A percentile compares a stretch with the other conserved stretches of the same genome.
These are phyloP conservation scores for Eumeta japonica DNA, from an alignment of 1,140 invertebrate species.

Conservation along the genomic window DNA sequence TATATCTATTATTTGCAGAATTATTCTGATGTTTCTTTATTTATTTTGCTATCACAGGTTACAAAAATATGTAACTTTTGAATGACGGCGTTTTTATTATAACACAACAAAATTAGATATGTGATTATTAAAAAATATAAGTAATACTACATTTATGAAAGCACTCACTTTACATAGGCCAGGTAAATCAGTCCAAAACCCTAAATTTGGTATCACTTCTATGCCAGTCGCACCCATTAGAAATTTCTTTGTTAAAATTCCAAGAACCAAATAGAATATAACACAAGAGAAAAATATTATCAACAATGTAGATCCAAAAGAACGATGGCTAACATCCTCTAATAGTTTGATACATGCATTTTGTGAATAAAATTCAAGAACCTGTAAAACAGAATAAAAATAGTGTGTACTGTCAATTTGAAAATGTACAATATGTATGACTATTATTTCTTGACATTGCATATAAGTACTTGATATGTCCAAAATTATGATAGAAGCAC, in stretches of 20 bases:
- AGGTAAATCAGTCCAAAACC: constrained; percentile 59
- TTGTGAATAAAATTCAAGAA: constrained; percentile 42
- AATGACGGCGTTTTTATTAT: too few relatives aligned
- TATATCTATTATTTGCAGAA: too few relatives aligned
- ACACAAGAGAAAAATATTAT: constrained; percentile 49
- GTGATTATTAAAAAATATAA: too few relatives aligned
- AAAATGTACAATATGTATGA: constrained; percentile 8
- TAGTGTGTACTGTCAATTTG: too few relatives aligned
- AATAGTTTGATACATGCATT: constrained; percentile 37
- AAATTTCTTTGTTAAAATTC: constrained; percentile 57
- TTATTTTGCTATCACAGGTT: too few relatives aligned
- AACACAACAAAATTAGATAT: too few relatives aligned
- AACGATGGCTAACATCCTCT: constrained; percentile 29
- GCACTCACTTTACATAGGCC: constrained; percentile 54
- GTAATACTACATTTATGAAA: too few relatives aligned
- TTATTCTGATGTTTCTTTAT: too few relatives aligned
- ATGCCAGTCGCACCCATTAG: constrained; percentile 59
- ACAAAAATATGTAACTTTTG: too few relatives aligned
- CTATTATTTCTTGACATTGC: too few relatives aligned
- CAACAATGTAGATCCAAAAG: constrained; percentile 43
- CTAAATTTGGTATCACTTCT: constrained; percentile 60
- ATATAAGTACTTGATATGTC: too few relatives aligned
- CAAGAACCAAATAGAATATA: constrained; percentile 48
- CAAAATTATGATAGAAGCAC: too few relatives aligned
- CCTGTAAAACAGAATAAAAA: constrained; percentile 39